A percentile compares a stretch with the other conserved stretches of the same genome.
These are phyloP conservation scores for Leptinotarsa haldemani DNA, from an alignment of 2,888 invertebrate genomes.

Conservation along the genomic window DNA sequence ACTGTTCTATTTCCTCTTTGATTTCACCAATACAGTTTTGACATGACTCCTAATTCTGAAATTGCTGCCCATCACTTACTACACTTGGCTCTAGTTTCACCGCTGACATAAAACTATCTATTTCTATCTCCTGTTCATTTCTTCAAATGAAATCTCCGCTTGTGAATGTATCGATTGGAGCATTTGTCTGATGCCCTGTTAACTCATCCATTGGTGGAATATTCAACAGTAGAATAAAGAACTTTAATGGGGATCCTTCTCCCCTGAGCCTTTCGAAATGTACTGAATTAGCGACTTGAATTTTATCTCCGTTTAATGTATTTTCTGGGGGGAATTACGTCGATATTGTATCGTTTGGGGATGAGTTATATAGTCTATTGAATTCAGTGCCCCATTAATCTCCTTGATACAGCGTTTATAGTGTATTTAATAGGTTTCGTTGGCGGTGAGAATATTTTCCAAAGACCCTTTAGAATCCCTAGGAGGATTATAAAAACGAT, in stretches of 20 bases:
- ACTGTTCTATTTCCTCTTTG: too few relatives aligned
- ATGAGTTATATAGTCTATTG: constrained; percentile 1
- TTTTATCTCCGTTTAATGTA: background rate
- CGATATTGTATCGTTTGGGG: constrained; percentile 6
- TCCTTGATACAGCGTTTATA: background rate
- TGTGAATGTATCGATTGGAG: background rate
- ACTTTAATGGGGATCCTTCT: background rate
- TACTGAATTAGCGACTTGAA: constrained; percentile 4
- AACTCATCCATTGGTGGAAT: background rate
- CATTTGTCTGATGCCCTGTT: background rate
- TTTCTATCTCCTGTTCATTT: background rate
- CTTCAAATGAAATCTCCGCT: background rate
- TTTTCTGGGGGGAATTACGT: background rate
- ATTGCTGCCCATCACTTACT: too few relatives aligned
- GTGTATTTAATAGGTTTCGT: background rate
- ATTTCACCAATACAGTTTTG: too few relatives aligned
- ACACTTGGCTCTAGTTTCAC: too few relatives aligned
- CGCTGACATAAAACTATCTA: background rate
- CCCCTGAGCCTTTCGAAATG: background rate
- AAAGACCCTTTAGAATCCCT: background rate
- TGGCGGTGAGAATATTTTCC: background rate
- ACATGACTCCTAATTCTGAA: too few relatives aligned
- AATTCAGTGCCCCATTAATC: background rate
- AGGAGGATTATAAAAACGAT: background rate
- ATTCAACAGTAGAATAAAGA: background rate